A percentile compares a stretch with the other conserved stretches of the same genome.
Evolutionary conservation across 1,140 invertebrate species (phyloP).

Genomic region (Teleopsis dalmanni): DNA sequence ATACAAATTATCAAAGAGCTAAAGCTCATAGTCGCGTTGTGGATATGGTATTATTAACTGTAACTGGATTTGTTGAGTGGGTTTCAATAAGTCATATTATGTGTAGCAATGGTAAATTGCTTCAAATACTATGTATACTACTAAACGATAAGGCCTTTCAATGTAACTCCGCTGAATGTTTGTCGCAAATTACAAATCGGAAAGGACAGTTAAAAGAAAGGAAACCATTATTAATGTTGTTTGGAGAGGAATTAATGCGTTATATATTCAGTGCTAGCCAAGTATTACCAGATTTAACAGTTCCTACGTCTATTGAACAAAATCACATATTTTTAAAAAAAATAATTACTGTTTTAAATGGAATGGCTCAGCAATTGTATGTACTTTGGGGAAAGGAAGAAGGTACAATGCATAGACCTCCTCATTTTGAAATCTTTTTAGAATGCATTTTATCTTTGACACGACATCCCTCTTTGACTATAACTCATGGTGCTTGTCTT

Average conservation of each 20-base stretch:
- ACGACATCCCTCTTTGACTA: conserved; percentile 68
- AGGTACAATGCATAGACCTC: conserved; percentile 52
- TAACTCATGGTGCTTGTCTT: conserved; percentile 66
- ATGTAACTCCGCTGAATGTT: conserved; percentile 73
- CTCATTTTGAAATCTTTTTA: conserved; percentile 69
- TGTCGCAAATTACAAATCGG: conserved; percentile 64
- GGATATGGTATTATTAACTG: conserved; percentile 71
- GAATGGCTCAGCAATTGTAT: conserved; percentile 72
- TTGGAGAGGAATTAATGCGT: conserved; percentile 69
- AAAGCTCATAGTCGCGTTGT: conserved; percentile 67
- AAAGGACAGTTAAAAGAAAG: conserved; percentile 71
- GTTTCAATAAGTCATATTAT: conserved; percentile 79
- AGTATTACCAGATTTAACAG: conserved; percentile 20
- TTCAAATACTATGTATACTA: conserved; percentile 74
- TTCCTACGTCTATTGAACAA: conserved; percentile 54
- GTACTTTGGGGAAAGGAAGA: conserved; percentile 70
- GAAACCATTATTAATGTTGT: conserved; percentile 75
- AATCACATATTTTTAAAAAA: conserved; percentile 83
- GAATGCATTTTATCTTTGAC: conserved; percentile 73
- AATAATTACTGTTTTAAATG: conserved; percentile 67
- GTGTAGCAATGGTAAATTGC: conserved; percentile 69
- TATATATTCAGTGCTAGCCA: conserved; percentile 69
- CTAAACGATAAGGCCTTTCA: conserved; percentile 73
- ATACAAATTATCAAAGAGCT: conserved; percentile 56
- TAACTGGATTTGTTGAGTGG: conserved; percentile 88